Conservation (phyloP, 2,113 vertebrate genomes). For the Anoplopoma fimbria region DNA sequence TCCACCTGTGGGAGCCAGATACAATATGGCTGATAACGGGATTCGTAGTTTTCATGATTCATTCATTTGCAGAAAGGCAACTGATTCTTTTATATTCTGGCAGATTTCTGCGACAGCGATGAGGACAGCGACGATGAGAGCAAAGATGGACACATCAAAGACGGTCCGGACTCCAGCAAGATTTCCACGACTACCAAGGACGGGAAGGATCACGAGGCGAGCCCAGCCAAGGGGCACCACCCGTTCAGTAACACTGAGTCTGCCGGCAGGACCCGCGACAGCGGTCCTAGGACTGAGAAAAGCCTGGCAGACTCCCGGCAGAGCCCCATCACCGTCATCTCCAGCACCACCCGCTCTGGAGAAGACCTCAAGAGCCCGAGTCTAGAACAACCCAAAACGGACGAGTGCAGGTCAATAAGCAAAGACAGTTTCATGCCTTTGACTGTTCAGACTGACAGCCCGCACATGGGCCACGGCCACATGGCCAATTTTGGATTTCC, state of each 20-base stretch:
- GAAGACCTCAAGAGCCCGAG: constrained; percentile 91
- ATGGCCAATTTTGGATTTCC: constrained; percentile 94
- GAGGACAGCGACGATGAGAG: constrained; percentile 95
- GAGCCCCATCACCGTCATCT: constrained; percentile 93
- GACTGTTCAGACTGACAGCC: constrained; percentile 91
- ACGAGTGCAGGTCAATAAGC: constrained; percentile 87
- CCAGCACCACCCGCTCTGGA: constrained; percentile 89
- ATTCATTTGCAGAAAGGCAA: background rate
- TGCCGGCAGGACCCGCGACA: constrained; percentile 81
- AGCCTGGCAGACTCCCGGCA: constrained; percentile 91
- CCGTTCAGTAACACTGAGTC: constrained; percentile 76
- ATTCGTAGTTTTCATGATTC: constrained; percentile 1
- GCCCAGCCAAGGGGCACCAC: constrained; percentile 83
- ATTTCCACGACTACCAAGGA: constrained; percentile 93
- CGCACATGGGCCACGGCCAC: constrained; percentile 89
- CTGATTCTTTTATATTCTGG: constrained; percentile 10
- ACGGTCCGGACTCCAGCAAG: constrained; percentile 89
- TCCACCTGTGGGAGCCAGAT: background rate
- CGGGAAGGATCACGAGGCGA: constrained; percentile 86
- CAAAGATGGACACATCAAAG: constrained; percentile 89
- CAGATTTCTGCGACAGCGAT: constrained; percentile 95
- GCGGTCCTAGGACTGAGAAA: constrained; percentile 84
- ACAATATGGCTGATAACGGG: background rate
- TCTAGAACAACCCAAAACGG: constrained; percentile 86
- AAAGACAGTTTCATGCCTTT: constrained; percentile 92